These are phyloP conservation scores for Corythaixoides concolor DNA, from an alignment of 2,113 vertebrate species.

Conservation along the genomic window DNA sequence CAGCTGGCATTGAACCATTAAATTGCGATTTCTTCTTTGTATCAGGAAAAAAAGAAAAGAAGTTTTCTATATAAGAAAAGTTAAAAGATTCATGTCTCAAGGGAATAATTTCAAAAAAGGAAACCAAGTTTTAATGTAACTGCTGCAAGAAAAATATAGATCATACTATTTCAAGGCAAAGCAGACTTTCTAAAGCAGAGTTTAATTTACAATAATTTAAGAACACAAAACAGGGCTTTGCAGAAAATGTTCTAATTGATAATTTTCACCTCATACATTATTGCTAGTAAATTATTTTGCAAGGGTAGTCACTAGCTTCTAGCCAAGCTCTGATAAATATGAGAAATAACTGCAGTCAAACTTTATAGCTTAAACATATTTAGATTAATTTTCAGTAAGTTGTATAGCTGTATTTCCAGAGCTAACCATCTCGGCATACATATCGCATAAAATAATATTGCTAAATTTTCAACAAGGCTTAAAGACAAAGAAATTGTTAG, in stretches of 20 bases:
- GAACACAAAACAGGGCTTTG: neutral
- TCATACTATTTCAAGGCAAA: neutral
- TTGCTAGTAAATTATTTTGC: neutral
- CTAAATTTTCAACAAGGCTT: neutral
- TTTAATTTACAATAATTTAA: neutral
- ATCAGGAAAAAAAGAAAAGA: accelerated
- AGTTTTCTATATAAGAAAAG: neutral
- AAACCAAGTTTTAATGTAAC: neutral
- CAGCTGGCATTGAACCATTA: neutral
- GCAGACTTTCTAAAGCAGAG: neutral
- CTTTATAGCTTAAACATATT: neutral
- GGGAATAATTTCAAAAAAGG: neutral
- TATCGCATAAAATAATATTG: neutral
- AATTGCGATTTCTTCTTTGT: neutral
- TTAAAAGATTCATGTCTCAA: neutral
- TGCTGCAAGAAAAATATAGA: neutral
- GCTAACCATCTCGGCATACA: neutral
- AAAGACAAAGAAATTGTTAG: neutral
- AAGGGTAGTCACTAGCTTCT: neutral
- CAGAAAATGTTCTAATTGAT: neutral
- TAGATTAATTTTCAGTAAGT: neutral
- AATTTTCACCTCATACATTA: neutral
- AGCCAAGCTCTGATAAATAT: neutral
- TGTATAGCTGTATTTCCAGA: neutral
- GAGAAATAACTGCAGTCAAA: neutral